Conservation (phyloP, 2,113 vertebrate genomes). For the Apistogramma diplotaenia region DNA sequence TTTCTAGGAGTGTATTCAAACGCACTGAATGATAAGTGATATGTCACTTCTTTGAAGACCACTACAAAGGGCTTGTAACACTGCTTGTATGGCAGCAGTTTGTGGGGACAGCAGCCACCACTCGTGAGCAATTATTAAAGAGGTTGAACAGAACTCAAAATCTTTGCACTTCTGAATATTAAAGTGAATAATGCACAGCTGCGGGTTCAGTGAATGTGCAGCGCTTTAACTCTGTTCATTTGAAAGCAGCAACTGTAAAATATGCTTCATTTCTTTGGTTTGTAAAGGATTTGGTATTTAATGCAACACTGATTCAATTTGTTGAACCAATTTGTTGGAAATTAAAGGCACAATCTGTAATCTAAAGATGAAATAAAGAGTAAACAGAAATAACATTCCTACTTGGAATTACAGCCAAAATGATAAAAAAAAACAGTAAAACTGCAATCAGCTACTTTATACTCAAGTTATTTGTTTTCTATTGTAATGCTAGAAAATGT, state of each 20-base stretch:
- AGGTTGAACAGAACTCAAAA: not conserved
- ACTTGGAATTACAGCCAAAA: not conserved
- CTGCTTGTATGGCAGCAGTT: not conserved
- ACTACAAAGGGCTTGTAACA: not conserved
- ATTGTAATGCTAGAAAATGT: not conserved
- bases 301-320: not conserved
- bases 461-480: not conserved
- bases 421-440: not conserved
- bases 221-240: not conserved
- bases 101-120: not conserved
- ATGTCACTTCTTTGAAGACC: not conserved
- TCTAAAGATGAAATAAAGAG: not conserved
- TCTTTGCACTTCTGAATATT: no score
- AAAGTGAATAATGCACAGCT: not conserved
- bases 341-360: conserved; percentile 20
- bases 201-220: not conserved
- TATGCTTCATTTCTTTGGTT: conserved; percentile 10
- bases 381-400: not conserved
- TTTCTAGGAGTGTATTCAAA: not conserved
- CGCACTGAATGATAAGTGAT: not conserved
- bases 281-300: not conserved
- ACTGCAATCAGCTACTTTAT: not conserved
- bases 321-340: not conserved
- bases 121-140: not conserved
- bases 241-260: not conserved